Evolutionary conservation across 2,113 vertebrate genomes (phyloP), one percentile per base, ranked within the genome.

Genomic region (Lasiurus cinereus): DNA sequence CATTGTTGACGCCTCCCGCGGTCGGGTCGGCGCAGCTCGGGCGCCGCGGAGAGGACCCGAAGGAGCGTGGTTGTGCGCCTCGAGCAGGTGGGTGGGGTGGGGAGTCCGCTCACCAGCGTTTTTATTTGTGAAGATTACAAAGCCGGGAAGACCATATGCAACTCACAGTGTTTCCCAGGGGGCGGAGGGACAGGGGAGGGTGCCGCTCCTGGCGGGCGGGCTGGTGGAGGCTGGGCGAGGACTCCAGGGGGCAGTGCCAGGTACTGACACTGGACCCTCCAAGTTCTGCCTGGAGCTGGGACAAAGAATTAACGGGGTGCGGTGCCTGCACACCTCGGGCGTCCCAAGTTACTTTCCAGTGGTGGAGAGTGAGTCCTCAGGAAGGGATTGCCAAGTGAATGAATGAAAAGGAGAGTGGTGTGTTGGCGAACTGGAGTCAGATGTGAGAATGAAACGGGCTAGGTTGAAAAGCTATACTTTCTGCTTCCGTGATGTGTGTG

Each of bases 81-180:
- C 36, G 36, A 74, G 94, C 94, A 97, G 97, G 96, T 96, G 96
- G 92, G 91, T 91, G 87, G 94, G 74, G 82, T 83, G 94, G 92
- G 80, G 80, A 90, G 33, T 80, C 82, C 84, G 27, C 36, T 33
- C 82, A 6, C 43, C 0, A 8, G 69, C 82, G 1, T 39, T 83
- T 96, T 50, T 59, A n/a, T 73, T 77, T 29, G 78, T 70, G 18
- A 83, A 79, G 82, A 89, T 74, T 39, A 21, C 72, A 54, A 31
- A 29, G 52, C 67, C 3, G 36, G 24, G 15, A 74, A 79, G 85
- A 66, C 48, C 11, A 2, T 24, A 3, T 21, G 59, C 85, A 48
- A 86, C 88, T 92, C 83, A 8, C 74, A 54, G 36, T 27, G 59
- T 66, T 78, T 62, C 43, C 46, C 33, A 8, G 39, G n/a, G 43